Evolutionary conservation across 2,888 invertebrate genomes (phyloP), one percentile per base, ranked within the genome.

Genomic region (Belgica antarctica): DNA sequence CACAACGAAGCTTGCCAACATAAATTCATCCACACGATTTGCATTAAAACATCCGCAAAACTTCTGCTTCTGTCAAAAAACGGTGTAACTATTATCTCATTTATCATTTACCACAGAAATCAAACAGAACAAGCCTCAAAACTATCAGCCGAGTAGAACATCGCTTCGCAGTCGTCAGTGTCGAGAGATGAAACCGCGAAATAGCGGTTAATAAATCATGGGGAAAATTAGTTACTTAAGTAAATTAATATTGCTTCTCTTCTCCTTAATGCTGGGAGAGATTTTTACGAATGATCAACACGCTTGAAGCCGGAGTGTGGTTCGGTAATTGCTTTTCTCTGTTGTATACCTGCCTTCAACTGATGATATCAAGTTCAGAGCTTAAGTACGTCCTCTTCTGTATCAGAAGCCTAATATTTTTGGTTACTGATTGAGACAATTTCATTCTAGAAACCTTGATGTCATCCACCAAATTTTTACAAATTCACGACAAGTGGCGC

Each of bases 161-260:
- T n/a, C n/a, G n/a, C n/a, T n/a, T n/a, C n/a, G n/a, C n/a, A 59
- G 27, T 27, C 25, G 27, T 59, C n/a, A 59, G n/a, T n/a, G 27
- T 59, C 27, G 59, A 52, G 12, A n/a, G 4, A n/a, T n/a, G 19
- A 59, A 59, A 27, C 59, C 59, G 27, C 59, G 27, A 59, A 22
- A 59, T 46, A 46, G 62, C 31, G 62, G 62, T 62, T 31, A 31
- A 62, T 65, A 65, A 65, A 46, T 65, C 65, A 65, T 65, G 27
- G 19, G 46, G 65, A 46, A 65, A 65, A 65, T 65, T 46, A 62
- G 62, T 62, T 62, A 12, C 41, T 62, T 62, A 62, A 36, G 34
- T 17, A 36, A 62, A 36, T 62, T 36, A 62, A 62, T 62, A 36
- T 24, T 62, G n/a, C n/a, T n/a, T n/a, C n/a, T n/a, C n/a, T 59